Base-by-base conservation (phyloP, 2,888 invertebrate species). In the Chrysodeixis includens region DNA sequence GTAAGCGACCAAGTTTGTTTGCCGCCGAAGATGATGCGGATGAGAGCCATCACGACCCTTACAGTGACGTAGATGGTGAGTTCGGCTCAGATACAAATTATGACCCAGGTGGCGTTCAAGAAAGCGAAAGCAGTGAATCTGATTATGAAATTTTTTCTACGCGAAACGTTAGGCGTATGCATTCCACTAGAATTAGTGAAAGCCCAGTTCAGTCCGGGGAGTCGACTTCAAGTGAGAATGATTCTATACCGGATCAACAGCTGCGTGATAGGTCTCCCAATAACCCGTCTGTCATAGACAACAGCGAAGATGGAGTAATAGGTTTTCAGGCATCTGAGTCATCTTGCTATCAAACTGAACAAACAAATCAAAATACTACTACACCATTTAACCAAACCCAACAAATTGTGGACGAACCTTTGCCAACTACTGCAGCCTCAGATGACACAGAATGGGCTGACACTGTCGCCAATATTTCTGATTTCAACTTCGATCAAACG, bases 221-320 rank as follows among this genome's bases (percentile, higher is more conserved):
- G 35, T 35, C 35, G 35, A 35, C 35, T 35, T 35, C 35, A 35
- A 35, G n/a, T n/a, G n/a, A n/a, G n/a, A n/a, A n/a, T n/a, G n/a
- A n/a, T n/a, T n/a, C n/a, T n/a, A n/a, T n/a, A n/a, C n/a, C n/a
- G n/a, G n/a, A n/a, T n/a, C n/a, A n/a, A n/a, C n/a, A n/a, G n/a
- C n/a, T n/a, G n/a, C n/a, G n/a, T n/a, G n/a, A n/a, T n/a, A n/a
- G n/a, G n/a, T n/a, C n/a, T n/a, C n/a, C n/a, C n/a, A n/a, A n/a
- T n/a, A n/a, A n/a, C n/a, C n/a, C n/a, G n/a, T n/a, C n/a, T n/a
- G n/a, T n/a, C n/a, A n/a, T n/a, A n/a, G 44, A 44, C 16, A 44
- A 16, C 44, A 44, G 44, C 44, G 44, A 44, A 44, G 44, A 44
- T 44, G 16, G 44, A 44, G 44, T 44, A 44, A 44, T 44, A 44